Evolutionary conservation across 2,888 invertebrate genomes (phyloP), one percentile per base, ranked within the genome.

Genomic region (Notodromas monacha): DNA sequence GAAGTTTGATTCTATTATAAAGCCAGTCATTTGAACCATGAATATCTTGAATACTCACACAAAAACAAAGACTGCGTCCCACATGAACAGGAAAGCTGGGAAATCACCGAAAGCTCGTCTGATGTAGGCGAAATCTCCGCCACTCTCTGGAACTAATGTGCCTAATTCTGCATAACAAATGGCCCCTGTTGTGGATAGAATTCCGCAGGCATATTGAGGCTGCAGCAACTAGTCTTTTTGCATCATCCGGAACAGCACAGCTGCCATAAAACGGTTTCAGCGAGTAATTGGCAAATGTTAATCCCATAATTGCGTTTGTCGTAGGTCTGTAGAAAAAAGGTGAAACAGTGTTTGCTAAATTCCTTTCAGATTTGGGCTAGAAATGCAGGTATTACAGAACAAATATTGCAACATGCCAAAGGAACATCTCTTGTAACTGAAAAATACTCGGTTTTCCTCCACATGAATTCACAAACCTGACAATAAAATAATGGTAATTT

Each of bases 1-100:
- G n/a, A n/a, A n/a, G n/a, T n/a, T n/a, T 21, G 21, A 21, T 28
- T 54, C n/a, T 12, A 27, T n/a, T n/a, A n/a, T n/a, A n/a, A n/a
- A n/a, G n/a, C n/a, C n/a, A n/a, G n/a, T n/a, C n/a, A n/a, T n/a
- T n/a, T n/a, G n/a, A n/a, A n/a, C n/a, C n/a, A n/a, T n/a, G n/a
- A n/a, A n/a, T n/a, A n/a, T n/a, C n/a, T n/a, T n/a, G n/a, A n/a
- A 6, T 5, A 59, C 77, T 63, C 52, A 86, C 70, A 84, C 79
- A 57, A 89, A 81, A 36, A 89, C 74, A 42, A 86, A 58, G 54
- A 77, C 70, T n/a, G 86, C 81, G 45, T 79, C 79, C 89, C 92
- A 92, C 10, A n/a, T n/a, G 35, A 70, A 59, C 28, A 79, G 52
- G 45, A 79, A 79, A 8, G 69, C 77, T 2, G 68, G 63, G 34